Base-by-base conservation (phyloP, 2,113 vertebrate genomes). In the Eulemur rufifrons region DNA sequence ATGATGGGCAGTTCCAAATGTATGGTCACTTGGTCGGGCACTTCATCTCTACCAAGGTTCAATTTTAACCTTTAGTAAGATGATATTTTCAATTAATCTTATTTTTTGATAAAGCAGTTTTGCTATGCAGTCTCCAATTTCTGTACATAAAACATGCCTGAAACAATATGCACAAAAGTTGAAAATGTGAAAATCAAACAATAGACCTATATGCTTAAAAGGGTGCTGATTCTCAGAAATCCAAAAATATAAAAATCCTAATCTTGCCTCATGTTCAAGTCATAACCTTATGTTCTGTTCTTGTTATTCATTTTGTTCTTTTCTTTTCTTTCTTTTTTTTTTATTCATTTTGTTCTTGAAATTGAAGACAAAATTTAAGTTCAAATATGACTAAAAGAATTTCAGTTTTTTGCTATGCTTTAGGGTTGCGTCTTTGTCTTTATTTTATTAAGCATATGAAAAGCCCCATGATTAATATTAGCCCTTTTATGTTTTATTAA, bases 401-500 rank as follows among this genome's bases (percentile, higher is more conserved):
- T 87, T 91, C 15, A 56, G 29, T 11, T 47, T 91, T 74, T 34
- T 29, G 37, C 14, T 52, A 93, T 50, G 71, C 10, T 86, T 68
- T 95, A 76, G 23, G 27, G 80, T 96, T 94, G 14, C 18, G 76
- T 91, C 54, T 88, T 66, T 86, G 66, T 61, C 39, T 89, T 82
- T 81, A 64, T 96, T 96, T 95, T 95, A 91, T 86, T 86, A 92
- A 59, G 17, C 13, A 87, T 52, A 66, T 84, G 59, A 86, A 78
- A 80, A 37, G 6, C 8, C 39, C 21, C 12, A 27, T 81, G 54
- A 94, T 87, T 92, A 80, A 83, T 93, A 95, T 39, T 76, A 94
- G 15, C 34, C 59, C 80, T 97, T 93, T 21, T 11, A 69, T 69
- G 34, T 93, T 90, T 96, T 76, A 69, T 92, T 97, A 87, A 84